Evolutionary conservation across 2,113 vertebrate species (phyloP), one percentile per base, ranked within the genome.

Genomic region (Loxodonta africana): DNA sequence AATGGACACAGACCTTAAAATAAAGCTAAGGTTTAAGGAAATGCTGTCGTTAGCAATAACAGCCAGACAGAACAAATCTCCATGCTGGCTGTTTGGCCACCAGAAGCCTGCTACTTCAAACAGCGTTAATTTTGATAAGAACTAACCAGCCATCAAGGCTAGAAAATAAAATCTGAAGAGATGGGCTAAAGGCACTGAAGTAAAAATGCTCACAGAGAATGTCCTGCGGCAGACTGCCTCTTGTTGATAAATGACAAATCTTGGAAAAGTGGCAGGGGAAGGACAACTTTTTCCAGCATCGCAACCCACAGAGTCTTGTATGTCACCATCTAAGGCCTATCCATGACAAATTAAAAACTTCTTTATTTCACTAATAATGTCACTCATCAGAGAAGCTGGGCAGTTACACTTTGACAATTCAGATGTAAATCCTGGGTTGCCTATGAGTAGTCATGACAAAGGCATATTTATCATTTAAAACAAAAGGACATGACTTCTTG

Each of bases 401-500:
- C 91, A 98, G 97, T 98, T 97, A 98, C 83, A 98, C 97, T 98
- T 98, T 97, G 97, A 99, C 97, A 98, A 98, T 98, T 98, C 98
- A 98, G 97, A 98, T 98, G 96, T 98, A 98, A 99, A 99, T 98
- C 95, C 95, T 91, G 89, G 88, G 97, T 95, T 97, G 95, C 94
- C 97, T 98, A 87, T 94, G 96, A 98, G 95, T 93, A 98, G 97
- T 98, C 95, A 97, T 81, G 96, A 98, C 96, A 98, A 98, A 98
- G 91, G 81, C 95, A 94, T 97, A 98, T 98, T 98, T 98, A 98
- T 98, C 76, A 98, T 98, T 98, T 98, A 98, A 98, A 98, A 98
- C 95, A 98, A 98, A 98, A 98, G 96, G 96, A 98, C 97, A 91
- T 46, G 95, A 98, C 96, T 98, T 98, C 97, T 97, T 93, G 95